These are phyloP conservation scores for Tiphia femorata DNA, from an alignment of 2,888 invertebrate species.

Conservation along the genomic window DNA sequence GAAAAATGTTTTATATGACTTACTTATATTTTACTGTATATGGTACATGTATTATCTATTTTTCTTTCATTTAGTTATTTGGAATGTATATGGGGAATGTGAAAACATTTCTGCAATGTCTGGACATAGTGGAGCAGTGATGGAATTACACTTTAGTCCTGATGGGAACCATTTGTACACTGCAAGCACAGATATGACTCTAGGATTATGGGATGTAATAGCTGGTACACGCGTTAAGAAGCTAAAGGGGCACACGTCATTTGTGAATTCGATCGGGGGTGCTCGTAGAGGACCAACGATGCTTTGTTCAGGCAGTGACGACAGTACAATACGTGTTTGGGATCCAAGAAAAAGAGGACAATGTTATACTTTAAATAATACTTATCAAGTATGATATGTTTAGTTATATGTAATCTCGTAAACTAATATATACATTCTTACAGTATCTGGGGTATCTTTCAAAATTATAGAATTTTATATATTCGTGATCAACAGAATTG, in stretches of 20 bases:
- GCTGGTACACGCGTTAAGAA: constrained; percentile 91
- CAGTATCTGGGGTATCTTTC: not conserved
- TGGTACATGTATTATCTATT: constrained; percentile 21
- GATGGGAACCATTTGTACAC: constrained; percentile 89
- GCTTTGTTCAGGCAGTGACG: constrained; percentile 94
- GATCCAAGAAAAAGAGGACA: constrained; percentile 91
- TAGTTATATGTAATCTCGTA: not conserved
- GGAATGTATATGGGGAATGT: constrained; percentile 98
- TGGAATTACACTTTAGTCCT: constrained; percentile 91
- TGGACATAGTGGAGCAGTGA: constrained; percentile 95
- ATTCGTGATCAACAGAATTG: not conserved
- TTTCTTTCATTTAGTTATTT: constrained; percentile 77
- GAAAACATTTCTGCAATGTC: constrained; percentile 94
- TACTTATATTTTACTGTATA: not conserved
- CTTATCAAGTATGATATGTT: constrained; percentile 73
- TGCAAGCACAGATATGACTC: constrained; percentile 93
- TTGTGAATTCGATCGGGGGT: constrained; percentile 80
- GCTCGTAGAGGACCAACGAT: constrained; percentile 91
- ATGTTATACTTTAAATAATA: constrained; percentile 79
- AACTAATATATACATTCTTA: not conserved
- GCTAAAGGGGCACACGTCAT: constrained; percentile 85
- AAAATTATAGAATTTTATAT: not conserved
- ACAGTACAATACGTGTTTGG: constrained; percentile 92
- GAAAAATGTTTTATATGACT: not conserved
- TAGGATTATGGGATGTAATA: constrained; percentile 95